A percentile compares a stretch with the other conserved stretches of the same genome.
These are phyloP conservation scores for Macrophya alboannulata DNA, from an alignment of 2,888 invertebrate genomes.

Conservation along the genomic window DNA sequence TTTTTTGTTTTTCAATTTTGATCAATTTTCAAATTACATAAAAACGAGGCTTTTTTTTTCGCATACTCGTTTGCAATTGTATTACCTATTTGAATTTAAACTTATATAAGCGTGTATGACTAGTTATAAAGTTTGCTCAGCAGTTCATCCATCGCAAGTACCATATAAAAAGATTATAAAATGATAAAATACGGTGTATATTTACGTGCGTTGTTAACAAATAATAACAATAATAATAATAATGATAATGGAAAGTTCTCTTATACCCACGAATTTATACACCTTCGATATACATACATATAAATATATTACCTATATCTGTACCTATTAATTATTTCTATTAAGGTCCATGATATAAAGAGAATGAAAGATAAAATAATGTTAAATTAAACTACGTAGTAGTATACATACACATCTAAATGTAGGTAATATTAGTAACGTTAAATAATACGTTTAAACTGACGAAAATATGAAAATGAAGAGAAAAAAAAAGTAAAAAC, in stretches of 20 bases:
- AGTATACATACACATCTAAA: background rate
- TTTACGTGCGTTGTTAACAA: background rate
- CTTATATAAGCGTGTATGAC: background rate
- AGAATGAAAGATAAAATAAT: background rate
- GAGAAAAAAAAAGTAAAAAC: too few relatives aligned
- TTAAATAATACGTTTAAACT: background rate
- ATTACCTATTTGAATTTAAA: background rate
- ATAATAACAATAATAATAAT: background rate
- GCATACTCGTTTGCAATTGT: background rate
- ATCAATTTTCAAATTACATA: background rate
- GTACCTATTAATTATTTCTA: constrained; percentile 8
- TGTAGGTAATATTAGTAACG: background rate
- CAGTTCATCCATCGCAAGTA: background rate
- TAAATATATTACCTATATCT: background rate
- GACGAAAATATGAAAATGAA: background rate
- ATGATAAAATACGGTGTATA: background rate
- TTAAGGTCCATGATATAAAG: background rate
- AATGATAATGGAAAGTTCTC: background rate
- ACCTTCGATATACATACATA: background rate
- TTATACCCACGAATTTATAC: constrained; percentile 6
- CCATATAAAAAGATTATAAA: background rate
- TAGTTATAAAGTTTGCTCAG: constrained; percentile 23
- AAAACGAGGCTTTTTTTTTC: background rate
- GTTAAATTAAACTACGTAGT: background rate
- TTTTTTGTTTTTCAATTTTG: background rate